Base-by-base conservation (phyloP, 2,888 invertebrate genomes). In the Leptarthrus brevirostris region DNA sequence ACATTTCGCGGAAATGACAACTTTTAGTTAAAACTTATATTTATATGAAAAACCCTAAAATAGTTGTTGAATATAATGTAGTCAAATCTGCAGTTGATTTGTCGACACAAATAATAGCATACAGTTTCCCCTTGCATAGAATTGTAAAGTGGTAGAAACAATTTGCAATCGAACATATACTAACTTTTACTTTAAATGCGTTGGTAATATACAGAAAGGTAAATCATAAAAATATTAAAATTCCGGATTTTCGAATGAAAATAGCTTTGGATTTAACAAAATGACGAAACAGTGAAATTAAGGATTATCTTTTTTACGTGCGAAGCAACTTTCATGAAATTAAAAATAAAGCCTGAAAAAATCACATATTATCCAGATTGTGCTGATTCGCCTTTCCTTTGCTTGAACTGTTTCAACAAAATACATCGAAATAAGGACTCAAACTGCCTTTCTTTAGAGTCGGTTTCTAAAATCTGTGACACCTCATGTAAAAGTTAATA, bases 241-340 rank as follows among this genome's bases (percentile, higher is more conserved):
- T 69, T 52, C 52, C 49, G 49, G 47, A 69, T 69, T 69, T 69
- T 69, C 69, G 69, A 71, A 71, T 71, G 70, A 53, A 71, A 53
- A 71, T 71, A 53, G 71, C 53, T 5, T 53, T 36, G 71, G 5
- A n/a, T n/a, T n/a, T n/a, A n/a, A n/a, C n/a, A n/a, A n/a, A n/a
- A n/a, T n/a, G n/a, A n/a, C n/a, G n/a, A n/a, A n/a, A n/a, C n/a
- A n/a, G n/a, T n/a, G n/a, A n/a, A n/a, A n/a, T n/a, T n/a, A n/a
- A n/a, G n/a, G n/a, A n/a, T n/a, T n/a, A n/a, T n/a, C n/a, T n/a
- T n/a, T n/a, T n/a, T n/a, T n/a, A n/a, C n/a, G n/a, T n/a, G n/a
- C n/a, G n/a, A n/a, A n/a, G n/a, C n/a, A n/a, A n/a, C n/a, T n/a
- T n/a, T n/a, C n/a, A n/a, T n/a, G n/a, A n/a, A n/a, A n/a, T n/a